These are phyloP conservation scores for Myotis davidii DNA, from an alignment of 2,113 vertebrate genomes.

Conservation along the genomic window DNA sequence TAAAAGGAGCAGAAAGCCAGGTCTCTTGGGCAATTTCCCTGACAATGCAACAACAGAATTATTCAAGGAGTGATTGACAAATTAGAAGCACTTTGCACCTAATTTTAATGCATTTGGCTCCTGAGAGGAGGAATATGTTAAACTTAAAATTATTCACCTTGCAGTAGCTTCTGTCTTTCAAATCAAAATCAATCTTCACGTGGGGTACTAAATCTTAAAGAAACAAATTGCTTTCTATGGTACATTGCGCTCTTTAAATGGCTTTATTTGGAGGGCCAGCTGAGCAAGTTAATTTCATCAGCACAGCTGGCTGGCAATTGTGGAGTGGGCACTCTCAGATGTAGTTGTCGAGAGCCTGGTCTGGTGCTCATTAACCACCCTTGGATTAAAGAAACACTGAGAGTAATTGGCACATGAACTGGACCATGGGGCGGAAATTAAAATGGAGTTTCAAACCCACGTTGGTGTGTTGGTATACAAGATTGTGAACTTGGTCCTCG, in stretches of 20 bases:
- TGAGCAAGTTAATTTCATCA: constrained; percentile 84
- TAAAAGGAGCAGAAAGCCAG: constrained; percentile 73
- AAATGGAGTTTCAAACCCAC: constrained; percentile 48
- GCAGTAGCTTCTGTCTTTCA: constrained; percentile 82
- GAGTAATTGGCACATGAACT: constrained; percentile 50
- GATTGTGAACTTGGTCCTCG: constrained; percentile 47
- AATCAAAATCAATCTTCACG: constrained; percentile 84
- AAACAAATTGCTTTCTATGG: constrained; percentile 87
- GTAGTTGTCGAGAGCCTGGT: constrained; percentile 55
- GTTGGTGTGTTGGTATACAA: constrained; percentile 47
- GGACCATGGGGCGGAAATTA: constrained; percentile 56
- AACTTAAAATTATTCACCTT: constrained; percentile 86
- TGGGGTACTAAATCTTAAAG: constrained; percentile 85
- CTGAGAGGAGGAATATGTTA: constrained; percentile 83
- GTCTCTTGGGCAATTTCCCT: constrained; percentile 82
- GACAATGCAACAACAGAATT: constrained; percentile 81
- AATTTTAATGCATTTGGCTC: constrained; percentile 83
- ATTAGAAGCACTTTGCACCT: constrained; percentile 88
- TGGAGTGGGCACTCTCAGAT: constrained; percentile 67
- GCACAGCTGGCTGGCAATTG: constrained; percentile 79
- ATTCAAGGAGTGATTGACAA: constrained; percentile 84
- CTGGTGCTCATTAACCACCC: constrained; percentile 71
- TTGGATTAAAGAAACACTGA: constrained; percentile 58
- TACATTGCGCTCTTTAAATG: constrained; percentile 84
- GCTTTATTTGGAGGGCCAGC: constrained; percentile 86